Base-by-base conservation (phyloP, 1,140 invertebrate genomes). In the Sycophila sp. region DNA sequence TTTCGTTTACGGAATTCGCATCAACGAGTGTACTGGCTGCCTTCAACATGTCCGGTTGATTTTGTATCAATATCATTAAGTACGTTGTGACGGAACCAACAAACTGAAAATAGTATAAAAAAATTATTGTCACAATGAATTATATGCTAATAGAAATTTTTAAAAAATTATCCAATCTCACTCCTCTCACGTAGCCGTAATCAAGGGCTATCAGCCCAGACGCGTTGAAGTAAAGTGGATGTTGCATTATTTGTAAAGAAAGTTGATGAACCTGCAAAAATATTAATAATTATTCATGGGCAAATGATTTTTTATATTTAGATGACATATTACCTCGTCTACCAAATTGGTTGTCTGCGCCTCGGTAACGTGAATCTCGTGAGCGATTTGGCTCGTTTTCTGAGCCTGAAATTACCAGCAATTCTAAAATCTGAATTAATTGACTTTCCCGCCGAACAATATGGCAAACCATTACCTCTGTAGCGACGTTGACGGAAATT, bases 81-180 rank as follows among this genome's bases (percentile, higher is more conserved):
- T 91, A 92, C 0, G 90, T 92, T 4, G 89, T 89, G 8, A 92
- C 89, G 7, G 90, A 89, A 22, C 89, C 90, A 0, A 89, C 84
- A 8, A 91, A 85, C 90, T 91, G 79, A 51, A 58, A 24, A 65
- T 60, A 28, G 62, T 3, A 3, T 2, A 34, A 56, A 32, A 19
- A 56, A 56, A 15, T 34, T 11, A 36, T 56, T 28, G 2, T 32
- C 10, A 34, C 8, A 49, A 45, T 4, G 6, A 10, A 28, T 11
- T 19, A 8, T 19, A 47, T 3, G 7, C 1, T 47, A 2, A 19
- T 47, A 47, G 4, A 7, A 17, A 47, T 19, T 47, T 17, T 17
- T 47, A 4, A 17, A 47, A 19, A 7, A 28, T 51, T 28, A 51
- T 7, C 24, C 11, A 51, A 11, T 36, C 49, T 13, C 36, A 80